phyloP scores from a whole-genome alignment of 1,140 invertebrate species.

The Achroia grisella region DNA sequence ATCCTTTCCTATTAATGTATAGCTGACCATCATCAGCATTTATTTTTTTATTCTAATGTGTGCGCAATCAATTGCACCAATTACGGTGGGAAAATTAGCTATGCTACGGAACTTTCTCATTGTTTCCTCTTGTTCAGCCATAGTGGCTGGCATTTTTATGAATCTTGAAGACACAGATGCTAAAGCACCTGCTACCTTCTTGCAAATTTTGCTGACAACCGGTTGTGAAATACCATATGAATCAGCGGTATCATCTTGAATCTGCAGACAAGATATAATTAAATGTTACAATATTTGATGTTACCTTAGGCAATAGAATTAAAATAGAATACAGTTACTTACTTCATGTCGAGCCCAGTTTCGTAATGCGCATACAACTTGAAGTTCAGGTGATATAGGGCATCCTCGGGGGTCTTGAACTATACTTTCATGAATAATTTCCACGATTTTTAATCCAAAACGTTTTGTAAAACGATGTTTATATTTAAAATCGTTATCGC shows the following conservation, averaged over 20 bases:
- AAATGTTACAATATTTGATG: too few relatives aligned
- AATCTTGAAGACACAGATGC: conserved; percentile 9
- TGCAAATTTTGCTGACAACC: conserved; percentile 14
- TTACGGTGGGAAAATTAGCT: conserved; percentile 28
- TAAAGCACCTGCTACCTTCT: conserved; percentile 12
- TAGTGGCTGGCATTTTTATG: conserved; percentile 24
- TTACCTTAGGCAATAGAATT: too few relatives aligned
- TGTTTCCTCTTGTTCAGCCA: conserved; percentile 14
- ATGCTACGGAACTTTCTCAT: conserved; percentile 26
- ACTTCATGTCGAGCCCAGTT: too few relatives aligned
- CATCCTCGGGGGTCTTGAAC: too few relatives aligned
- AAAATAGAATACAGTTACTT: too few relatives aligned
- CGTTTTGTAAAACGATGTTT: too few relatives aligned
- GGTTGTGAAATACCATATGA: conserved; percentile 16
- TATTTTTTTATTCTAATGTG: conserved; percentile 27
- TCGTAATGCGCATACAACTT: too few relatives aligned
- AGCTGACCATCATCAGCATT: conserved; percentile 10
- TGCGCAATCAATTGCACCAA: conserved; percentile 42
- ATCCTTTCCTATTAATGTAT: conserved; percentile 37
- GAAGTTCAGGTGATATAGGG: too few relatives aligned
- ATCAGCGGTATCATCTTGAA: conserved; percentile 9
- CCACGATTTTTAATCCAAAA: too few relatives aligned
- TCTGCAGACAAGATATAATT: not conserved
- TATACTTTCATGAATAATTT: too few relatives aligned
- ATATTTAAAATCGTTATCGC: too few relatives aligned